These are phyloP conservation scores for Malacoctenus gilli DNA, from an alignment of 2,797 vertebrate species.

Conservation along the genomic window DNA sequence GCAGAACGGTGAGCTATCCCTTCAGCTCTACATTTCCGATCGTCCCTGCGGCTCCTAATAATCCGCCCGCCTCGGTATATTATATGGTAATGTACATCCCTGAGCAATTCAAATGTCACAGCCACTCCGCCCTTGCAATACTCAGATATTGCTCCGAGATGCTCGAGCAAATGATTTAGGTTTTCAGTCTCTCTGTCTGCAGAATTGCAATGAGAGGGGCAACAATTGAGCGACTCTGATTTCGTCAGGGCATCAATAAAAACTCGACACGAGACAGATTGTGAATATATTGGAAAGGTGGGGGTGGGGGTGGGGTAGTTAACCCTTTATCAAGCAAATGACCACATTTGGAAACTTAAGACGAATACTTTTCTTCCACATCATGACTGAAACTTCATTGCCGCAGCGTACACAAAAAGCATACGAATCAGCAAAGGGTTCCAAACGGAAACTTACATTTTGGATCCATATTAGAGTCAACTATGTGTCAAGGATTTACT, in stretches of 20 bases:
- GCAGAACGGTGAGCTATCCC: slow-evolving; percentile 1
- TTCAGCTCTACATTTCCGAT: slow-evolving; percentile 13
- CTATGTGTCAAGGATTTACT: too few relatives aligned
- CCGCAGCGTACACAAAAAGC: too few relatives aligned
- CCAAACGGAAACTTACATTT: too few relatives aligned
- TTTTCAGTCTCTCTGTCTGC: slow-evolving; percentile 19
- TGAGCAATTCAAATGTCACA: slow-evolving; percentile 50
- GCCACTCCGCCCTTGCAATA: slow-evolving; percentile 26
- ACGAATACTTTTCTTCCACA: too few relatives aligned
- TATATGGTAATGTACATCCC: slow-evolving; percentile 28
- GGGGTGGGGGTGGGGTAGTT: too few relatives aligned
- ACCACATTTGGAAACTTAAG: too few relatives aligned
- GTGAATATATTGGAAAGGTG: too few relatives aligned
- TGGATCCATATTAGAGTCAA: too few relatives aligned
- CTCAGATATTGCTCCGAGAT: slow-evolving; percentile 45
- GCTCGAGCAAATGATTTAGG: slow-evolving; percentile 48
- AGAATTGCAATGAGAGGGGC: slow-evolving; percentile 21
- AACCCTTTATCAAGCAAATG: too few relatives aligned
- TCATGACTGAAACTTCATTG: too few relatives aligned
- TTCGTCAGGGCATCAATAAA: slow-evolving; percentile 2
- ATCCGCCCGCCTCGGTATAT: slow-evolving; percentile 21
- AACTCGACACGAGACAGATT: background rate
- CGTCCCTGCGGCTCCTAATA: slow-evolving; percentile 19
- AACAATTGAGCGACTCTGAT: slow-evolving; percentile 34
- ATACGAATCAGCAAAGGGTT: too few relatives aligned